Evolutionary conservation across 2,888 invertebrate genomes (phyloP).

Genomic region (Hypena proboscidalis): DNA sequence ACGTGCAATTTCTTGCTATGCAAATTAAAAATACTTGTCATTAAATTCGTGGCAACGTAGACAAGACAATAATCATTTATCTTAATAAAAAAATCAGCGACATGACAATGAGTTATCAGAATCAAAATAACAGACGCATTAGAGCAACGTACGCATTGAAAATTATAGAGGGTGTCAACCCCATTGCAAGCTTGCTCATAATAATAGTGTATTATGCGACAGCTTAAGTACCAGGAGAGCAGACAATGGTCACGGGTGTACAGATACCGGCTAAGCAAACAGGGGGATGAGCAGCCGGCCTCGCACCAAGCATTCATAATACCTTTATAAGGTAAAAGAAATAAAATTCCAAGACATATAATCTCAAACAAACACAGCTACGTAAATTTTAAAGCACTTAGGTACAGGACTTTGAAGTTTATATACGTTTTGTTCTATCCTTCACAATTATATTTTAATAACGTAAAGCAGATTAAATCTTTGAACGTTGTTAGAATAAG

Average conservation of each 20-base stretch:
- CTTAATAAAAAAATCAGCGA: constrained; percentile 4
- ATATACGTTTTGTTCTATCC: constrained; percentile 8
- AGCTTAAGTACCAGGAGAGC: constrained; percentile 55
- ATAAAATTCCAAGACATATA: too few relatives aligned
- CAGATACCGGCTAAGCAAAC: constrained; percentile 49
- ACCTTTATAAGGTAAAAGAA: constrained; percentile 1
- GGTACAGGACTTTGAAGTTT: constrained; percentile 26
- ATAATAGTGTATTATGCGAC: constrained; percentile 65
- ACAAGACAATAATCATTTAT: too few relatives aligned
- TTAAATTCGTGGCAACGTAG: too few relatives aligned
- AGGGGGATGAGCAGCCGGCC: constrained; percentile 43
- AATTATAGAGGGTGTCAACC: constrained; percentile 63
- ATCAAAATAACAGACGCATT: constrained; percentile 42
- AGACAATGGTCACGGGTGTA: constrained; percentile 51
- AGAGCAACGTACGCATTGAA: constrained; percentile 47
- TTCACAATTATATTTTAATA: constrained; percentile 32
- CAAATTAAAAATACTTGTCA: too few relatives aligned
- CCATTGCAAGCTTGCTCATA: constrained; percentile 51
- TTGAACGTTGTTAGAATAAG: constrained; percentile 47
- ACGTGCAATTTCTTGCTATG: too few relatives aligned
- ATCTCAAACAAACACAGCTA: constrained; percentile 14
- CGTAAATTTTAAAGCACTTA: constrained; percentile 17
- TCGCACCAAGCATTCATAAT: constrained; percentile 6
- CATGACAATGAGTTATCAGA: constrained; percentile 35
- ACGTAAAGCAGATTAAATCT: constrained; percentile 45